Conservation (phyloP, 2,113 vertebrate species). For the Lipophrys pholis region DNA sequence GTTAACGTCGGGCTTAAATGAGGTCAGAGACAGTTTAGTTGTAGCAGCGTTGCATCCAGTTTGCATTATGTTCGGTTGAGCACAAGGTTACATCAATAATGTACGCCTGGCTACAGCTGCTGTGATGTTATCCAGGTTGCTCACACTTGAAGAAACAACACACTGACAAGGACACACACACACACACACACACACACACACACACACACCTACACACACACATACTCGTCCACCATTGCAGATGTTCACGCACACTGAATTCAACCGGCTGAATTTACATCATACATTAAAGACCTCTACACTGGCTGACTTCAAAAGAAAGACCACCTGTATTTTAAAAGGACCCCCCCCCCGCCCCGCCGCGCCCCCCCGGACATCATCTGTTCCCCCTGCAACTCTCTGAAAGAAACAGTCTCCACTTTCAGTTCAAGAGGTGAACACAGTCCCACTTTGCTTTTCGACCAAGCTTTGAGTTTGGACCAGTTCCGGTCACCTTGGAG, state of each 20-base stretch:
- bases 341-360: no score
- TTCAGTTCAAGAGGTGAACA: no score
- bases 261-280: neutral
- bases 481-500: no score
- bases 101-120: conserved; percentile 5
- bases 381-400: no score
- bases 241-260: neutral
- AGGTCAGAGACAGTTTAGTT: conserved; percentile 26
- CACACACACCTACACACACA: neutral
- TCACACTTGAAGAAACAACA: neutral
- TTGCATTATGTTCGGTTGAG: conserved; percentile 32
- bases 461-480: no score
- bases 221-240: neutral
- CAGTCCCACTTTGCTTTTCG: no score
- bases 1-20: conserved; percentile 9
- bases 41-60: conserved; percentile 18
- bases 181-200: neutral
- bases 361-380: no score
- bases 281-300: neutral
- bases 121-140: conserved; percentile 33
- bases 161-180: neutral
- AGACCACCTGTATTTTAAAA: no score
- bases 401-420: no score
- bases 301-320: no score
- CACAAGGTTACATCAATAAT: conserved; percentile 36